Conservation (phyloP, 2,113 vertebrate species). For the Ploceus nigricollis region DNA sequence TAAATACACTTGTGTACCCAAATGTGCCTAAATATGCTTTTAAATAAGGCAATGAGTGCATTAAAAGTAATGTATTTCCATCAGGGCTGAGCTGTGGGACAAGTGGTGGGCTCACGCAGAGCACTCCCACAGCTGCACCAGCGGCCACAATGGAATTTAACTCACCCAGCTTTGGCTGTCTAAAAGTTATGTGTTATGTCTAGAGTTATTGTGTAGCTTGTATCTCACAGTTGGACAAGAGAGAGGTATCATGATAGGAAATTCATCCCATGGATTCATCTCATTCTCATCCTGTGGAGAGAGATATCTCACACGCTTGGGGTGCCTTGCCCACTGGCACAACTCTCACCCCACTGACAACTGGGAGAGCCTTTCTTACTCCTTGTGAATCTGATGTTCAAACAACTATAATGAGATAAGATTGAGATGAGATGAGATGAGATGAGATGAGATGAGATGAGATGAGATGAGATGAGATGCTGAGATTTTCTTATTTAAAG, state of each 20-base stretch:
- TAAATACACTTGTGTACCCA: neutral
- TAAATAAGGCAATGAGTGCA: neutral
- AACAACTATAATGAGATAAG: neutral
- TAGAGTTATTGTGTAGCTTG: neutral
- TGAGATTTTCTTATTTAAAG: neutral
- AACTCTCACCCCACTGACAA: neutral
- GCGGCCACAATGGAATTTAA: neutral
- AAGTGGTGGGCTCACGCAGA: neutral
- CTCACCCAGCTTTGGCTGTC: neutral
- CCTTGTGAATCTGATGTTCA: neutral
- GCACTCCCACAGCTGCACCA: neutral
- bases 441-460: neutral
- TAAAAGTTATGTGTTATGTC: neutral
- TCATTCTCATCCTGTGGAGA: too few relatives aligned
- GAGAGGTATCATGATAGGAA: neutral
- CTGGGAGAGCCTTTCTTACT: neutral
- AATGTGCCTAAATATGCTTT: neutral
- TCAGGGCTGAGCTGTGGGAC: neutral
- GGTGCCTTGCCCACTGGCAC: neutral
- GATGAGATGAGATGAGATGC: neutral
- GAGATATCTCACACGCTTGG: fast-evolving
- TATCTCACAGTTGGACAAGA: neutral
- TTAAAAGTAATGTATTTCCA: neutral
- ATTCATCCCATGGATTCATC: neutral
- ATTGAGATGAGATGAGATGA: neutral